A percentile compares a stretch with the other conserved stretches of the same genome.
These are phyloP conservation scores for Callocephalon fimbriatum DNA, from an alignment of 2,113 vertebrate species.

Conservation along the genomic window DNA sequence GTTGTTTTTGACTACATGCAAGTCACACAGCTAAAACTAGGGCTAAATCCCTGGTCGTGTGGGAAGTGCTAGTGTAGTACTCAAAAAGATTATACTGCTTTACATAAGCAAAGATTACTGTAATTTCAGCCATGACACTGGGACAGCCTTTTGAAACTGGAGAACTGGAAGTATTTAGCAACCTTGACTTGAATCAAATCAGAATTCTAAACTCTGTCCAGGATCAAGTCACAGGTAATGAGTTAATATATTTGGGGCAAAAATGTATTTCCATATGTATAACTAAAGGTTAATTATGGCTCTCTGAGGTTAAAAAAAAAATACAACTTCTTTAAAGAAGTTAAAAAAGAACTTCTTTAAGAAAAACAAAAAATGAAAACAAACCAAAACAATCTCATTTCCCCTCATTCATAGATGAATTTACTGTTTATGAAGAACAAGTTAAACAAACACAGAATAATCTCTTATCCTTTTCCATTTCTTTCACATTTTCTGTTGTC, in stretches of 20 bases:
- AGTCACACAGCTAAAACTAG: conserved; percentile 19
- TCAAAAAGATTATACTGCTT: neutral
- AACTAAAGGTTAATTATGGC: neutral
- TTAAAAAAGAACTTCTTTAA: neutral
- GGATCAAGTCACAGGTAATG: neutral
- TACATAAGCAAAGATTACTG: neutral
- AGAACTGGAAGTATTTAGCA: neutral
- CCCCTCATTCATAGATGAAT: neutral
- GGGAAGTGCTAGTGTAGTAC: conserved; percentile 22
- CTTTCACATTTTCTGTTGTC: neutral
- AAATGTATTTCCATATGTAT: neutral
- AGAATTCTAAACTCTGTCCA: neutral
- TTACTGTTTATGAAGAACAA: neutral
- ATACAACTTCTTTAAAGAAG: too few relatives aligned
- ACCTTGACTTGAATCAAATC: neutral
- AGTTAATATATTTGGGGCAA: neutral
- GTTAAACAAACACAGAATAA: neutral
- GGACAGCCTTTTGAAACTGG: neutral
- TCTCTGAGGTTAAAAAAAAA: neutral
- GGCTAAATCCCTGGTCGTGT: conserved; percentile 1
- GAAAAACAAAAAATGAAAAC: neutral
- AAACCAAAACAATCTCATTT: neutral
- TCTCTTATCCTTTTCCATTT: neutral
- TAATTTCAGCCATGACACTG: neutral
- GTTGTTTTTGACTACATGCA: neutral